Conservation (phyloP, 2,797 vertebrate species). For the Euthynnus affinis region DNA sequence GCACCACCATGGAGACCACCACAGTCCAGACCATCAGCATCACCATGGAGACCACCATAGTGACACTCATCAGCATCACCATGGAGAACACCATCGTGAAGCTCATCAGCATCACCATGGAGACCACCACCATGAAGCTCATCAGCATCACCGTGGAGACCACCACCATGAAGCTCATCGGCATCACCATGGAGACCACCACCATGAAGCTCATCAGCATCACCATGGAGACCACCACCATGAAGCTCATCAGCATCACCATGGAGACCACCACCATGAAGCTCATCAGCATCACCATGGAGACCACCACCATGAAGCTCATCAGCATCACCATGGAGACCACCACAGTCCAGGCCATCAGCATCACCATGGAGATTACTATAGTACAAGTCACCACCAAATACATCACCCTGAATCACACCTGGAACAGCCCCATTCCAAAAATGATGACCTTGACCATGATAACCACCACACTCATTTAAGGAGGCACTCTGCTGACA, state of each 20-base stretch:
- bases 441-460: slow-evolving; percentile 23
- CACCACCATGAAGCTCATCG: background rate
- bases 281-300: slow-evolving; percentile 32
- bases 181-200: slow-evolving; percentile 44
- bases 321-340: too few species aligned
- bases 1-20: slow-evolving; percentile 23
- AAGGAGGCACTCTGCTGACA: slow-evolving; percentile 23
- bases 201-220: background rate
- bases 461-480: slow-evolving; percentile 34
- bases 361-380: slow-evolving; percentile 12
- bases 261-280: too few species aligned
- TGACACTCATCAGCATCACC: background rate
- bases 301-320: slow-evolving; percentile 17
- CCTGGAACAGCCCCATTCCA: slow-evolving; percentile 29
- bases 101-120: slow-evolving; percentile 20
- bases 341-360: too few species aligned
- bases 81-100: background rate
- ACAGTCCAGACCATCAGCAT: slow-evolving; percentile 33
- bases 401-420: slow-evolving; percentile 34
- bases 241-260: background rate
- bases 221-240: too few species aligned
- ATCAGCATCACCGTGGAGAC: background rate
- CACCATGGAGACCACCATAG: slow-evolving; percentile 10
- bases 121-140: slow-evolving; percentile 19
- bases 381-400: slow-evolving; percentile 24